phyloP scores from a whole-genome alignment of 2,888 invertebrate species.

The Pristionchus entomophagus region DNA sequence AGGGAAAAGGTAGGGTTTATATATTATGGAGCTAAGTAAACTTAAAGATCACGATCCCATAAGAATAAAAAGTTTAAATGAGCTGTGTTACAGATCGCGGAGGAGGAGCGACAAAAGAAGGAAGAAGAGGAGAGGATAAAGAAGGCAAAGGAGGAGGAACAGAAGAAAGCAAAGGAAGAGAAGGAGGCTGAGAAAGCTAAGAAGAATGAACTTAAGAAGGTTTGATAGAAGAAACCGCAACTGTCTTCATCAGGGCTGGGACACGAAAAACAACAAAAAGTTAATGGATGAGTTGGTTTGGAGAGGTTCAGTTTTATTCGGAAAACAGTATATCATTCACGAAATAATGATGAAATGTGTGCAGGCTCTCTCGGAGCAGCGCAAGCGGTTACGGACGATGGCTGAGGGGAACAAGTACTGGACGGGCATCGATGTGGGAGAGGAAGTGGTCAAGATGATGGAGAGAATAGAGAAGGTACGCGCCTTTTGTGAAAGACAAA shows the following conservation, averaged over 20 bases:
- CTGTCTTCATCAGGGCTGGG: no score
- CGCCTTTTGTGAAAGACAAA: no score
- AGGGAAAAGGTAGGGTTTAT: conserved; percentile 30
- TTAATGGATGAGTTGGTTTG: no score
- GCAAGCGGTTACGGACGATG: conserved; percentile 47
- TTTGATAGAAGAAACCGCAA: background rate
- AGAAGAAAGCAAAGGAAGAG: conserved; percentile 64
- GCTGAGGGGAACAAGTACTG: conserved; percentile 63
- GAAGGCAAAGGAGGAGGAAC: conserved; percentile 56
- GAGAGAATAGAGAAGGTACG: conserved; percentile 65
- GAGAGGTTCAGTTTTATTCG: no score
- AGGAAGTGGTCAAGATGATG: conserved; percentile 61
- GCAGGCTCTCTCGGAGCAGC: conserved; percentile 21
- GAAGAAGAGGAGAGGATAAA: conserved; percentile 64
- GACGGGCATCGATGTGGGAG: conserved; percentile 57
- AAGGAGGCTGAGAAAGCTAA: conserved; percentile 75
- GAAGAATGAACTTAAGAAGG: conserved; percentile 87
- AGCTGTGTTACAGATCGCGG: background rate
- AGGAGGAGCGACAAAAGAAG: conserved; percentile 53
- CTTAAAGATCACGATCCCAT: no score
- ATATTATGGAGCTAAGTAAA: no score
- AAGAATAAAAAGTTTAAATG: no score
- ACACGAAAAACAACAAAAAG: no score
- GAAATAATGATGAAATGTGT: background rate
- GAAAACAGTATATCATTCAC: conserved; percentile 41